Evolutionary conservation across 2,888 invertebrate genomes (phyloP).

Genomic region (Silvanus unidentatus): DNA sequence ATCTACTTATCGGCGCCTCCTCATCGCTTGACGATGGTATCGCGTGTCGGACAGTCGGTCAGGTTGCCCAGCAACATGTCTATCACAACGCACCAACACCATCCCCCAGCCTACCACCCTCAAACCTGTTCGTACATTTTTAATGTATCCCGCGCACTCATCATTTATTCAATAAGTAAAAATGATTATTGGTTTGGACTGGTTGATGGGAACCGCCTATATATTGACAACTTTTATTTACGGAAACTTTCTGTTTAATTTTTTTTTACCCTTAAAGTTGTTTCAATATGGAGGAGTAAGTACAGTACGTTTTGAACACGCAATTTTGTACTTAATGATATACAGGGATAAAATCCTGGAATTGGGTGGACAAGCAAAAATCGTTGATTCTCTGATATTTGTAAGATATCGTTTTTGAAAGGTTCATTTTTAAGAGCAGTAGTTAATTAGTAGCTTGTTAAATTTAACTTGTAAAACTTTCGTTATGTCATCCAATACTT

Average conservation of each 20-base stretch:
- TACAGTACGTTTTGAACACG: too few species aligned
- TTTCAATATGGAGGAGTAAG: too few species aligned
- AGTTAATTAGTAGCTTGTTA: too few species aligned
- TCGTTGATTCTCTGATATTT: too few species aligned
- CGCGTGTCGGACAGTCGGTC: slow-evolving; percentile 37
- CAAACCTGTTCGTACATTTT: slow-evolving; percentile 37
- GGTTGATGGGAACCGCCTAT: slow-evolving; percentile 25
- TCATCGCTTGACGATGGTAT: slow-evolving; percentile 43
- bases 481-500: too few species aligned
- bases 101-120: neutral
- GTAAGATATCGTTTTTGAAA: too few species aligned
- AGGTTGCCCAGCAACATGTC: slow-evolving; percentile 40
- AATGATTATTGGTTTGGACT: slow-evolving; percentile 41
- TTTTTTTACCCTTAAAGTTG: too few species aligned
- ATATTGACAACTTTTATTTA: slow-evolving; percentile 32
- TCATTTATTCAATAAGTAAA: slow-evolving; percentile 42
- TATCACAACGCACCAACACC: slow-evolving; percentile 36
- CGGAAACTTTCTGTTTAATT: slow-evolving; percentile 25
- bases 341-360: too few species aligned
- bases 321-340: too few species aligned
- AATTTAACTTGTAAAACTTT: too few species aligned
- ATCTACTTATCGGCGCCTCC: slow-evolving; percentile 26
- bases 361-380: too few species aligned
- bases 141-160: slow-evolving; percentile 38
- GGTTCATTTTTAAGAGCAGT: too few species aligned